Evolutionary conservation across 2,113 vertebrate genomes (phyloP), one percentile per base, ranked within the genome.

Genomic region (Mastomys coucha): DNA sequence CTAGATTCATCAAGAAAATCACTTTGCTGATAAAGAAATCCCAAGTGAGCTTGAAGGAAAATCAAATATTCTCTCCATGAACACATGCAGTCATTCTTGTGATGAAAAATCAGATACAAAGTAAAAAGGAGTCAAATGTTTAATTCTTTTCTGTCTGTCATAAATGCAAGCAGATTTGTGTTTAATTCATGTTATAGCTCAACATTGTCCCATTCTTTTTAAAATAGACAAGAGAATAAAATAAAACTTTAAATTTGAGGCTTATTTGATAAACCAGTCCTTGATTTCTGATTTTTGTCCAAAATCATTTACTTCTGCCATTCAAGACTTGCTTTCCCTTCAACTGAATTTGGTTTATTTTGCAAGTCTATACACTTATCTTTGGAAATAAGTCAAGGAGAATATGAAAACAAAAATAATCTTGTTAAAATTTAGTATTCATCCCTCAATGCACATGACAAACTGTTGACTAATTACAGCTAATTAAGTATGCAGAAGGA

Each of bases 1-100:
- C 49, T 93, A 89, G 42, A 94, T 96, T 97, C 97, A 98, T 97
- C 97, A 98, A 96, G 95, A 98, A 98, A 98, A 98, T 98, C 98
- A 80, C 94, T 98, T 98, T 96, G 97, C 93, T 97, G 96, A 98
- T 98, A 98, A 97, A 87, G 93, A 91, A 82, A 91, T 78, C 78
- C 17, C 94, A 89, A 28, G 69, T 93, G 89, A 86, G 93, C 80
- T 97, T 98, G 91, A 96, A 69, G 95, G 93, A 78, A 93, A 96
- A 96, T 97, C 96, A 97, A 94, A 96, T 90, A 58, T 33, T 98
- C n/a, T 98, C 51, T 95, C 73, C 75, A 82, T 98, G 95, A 97
- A 98, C 97, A 63, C 45, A 88, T 69, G 11, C 89, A 33, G n/a
- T 76, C 31, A 36, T 92, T 56, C 75, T 36, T 70, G 16, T 33